These are phyloP conservation scores for Stratiomys singularior DNA, from an alignment of 2,888 invertebrate species.

Conservation along the genomic window DNA sequence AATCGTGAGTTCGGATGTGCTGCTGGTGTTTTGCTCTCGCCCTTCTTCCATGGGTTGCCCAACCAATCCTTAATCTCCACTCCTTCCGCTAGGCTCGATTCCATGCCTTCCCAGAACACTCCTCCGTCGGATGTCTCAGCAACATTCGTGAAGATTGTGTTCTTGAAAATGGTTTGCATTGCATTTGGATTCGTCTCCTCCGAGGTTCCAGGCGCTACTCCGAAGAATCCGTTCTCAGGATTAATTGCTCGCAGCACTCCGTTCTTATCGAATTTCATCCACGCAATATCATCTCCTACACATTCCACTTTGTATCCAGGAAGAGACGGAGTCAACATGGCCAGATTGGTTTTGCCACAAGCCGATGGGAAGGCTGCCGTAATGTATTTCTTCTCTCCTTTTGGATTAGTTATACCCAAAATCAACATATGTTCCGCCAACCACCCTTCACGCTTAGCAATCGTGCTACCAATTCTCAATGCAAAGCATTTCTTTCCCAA, in stretches of 20 bases:
- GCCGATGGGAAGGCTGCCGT: conserved; percentile 99
- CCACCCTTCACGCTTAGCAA: conserved; percentile 97
- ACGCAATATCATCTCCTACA: conserved; percentile 98
- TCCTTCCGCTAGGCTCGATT: conserved; percentile 73
- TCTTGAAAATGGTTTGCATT: conserved; percentile 89
- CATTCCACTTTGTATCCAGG: conserved; percentile 93
- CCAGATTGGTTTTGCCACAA: conserved; percentile 98
- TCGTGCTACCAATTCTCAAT: conserved; percentile 92
- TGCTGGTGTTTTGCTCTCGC: conserved; percentile 77
- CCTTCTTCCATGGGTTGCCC: conserved; percentile 78
- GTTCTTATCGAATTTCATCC: conserved; percentile 94
- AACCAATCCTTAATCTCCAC: conserved; percentile 84
- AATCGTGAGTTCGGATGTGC: conserved; percentile 99
- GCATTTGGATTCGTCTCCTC: conserved; percentile 94
- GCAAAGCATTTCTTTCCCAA: conserved; percentile 99
- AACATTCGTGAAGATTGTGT: conserved; percentile 98
- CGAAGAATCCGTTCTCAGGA: conserved; percentile 99
- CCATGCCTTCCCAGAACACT: conserved; percentile 98
- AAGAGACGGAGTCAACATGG: conserved; percentile 95
- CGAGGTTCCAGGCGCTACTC: conserved; percentile 97
- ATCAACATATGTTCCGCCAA: conserved; percentile 99
- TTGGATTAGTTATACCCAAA: conserved; percentile 91
- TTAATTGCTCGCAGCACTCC: conserved; percentile 95
- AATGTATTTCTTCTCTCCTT: conserved; percentile 90
- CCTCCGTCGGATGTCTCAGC: conserved; percentile 95